Conservation (phyloP, 2,797 vertebrate genomes). For the Distichodus sexfasciatus region DNA sequence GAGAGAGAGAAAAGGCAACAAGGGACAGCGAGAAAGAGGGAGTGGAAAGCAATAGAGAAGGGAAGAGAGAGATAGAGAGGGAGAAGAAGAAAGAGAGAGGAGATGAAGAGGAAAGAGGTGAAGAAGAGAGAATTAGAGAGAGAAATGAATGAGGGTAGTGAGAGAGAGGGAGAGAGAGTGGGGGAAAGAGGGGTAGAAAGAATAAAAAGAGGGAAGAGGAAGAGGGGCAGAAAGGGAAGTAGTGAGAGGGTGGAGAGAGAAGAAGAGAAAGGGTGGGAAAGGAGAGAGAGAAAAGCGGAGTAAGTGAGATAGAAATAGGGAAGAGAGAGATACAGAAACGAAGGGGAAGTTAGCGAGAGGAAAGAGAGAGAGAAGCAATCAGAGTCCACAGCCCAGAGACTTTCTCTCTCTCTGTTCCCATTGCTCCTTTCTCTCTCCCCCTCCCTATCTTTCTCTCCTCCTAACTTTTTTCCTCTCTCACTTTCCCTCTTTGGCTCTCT, state of each 20-base stretch:
- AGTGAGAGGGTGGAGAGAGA: not conserved
- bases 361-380: not conserved
- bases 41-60: too few species aligned
- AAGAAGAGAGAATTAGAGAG: not conserved
- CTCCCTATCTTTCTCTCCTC: not conserved
- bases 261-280: too few species aligned
- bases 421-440: not conserved
- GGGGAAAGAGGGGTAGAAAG: not conserved
- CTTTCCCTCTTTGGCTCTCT: not conserved
- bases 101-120: too few species aligned
- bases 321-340: not conserved
- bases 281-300: not conserved
- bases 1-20: not conserved
- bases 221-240: not conserved
- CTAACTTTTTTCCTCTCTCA: not conserved
- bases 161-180: not conserved
- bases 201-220: not conserved
- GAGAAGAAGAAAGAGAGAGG: too few species aligned
- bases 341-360: not conserved
- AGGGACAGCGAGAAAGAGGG: too few species aligned
- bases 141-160: too few species aligned
- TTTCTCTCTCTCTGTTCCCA: not conserved
- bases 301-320: too few species aligned
- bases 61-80: too few species aligned
- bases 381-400: too few species aligned